Percentiles rank a stretch among this genome's conserved stretches.
Evolutionary conservation across 2,113 vertebrate species (phyloP).

Genomic region (Psephotus haematonotus): DNA sequence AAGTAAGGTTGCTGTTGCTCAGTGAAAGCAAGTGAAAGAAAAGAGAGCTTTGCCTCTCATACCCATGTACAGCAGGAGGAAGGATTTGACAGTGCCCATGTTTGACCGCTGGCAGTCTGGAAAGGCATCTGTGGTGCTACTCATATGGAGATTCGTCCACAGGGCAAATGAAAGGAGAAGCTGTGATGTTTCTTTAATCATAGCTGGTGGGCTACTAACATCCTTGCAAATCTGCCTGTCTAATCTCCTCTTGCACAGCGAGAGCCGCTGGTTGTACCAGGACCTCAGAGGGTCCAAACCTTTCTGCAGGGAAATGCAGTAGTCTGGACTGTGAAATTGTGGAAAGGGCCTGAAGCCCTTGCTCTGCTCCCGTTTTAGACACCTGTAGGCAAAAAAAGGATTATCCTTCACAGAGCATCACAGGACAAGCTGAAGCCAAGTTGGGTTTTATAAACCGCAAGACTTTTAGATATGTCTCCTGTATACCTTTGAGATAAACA

Average conservation of each 20-base stretch:
- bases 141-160: neutral
- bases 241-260: neutral
- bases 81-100: neutral
- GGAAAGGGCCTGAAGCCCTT: neutral
- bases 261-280: rapidly evolving
- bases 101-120: neutral
- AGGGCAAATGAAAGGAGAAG: neutral
- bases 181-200: neutral
- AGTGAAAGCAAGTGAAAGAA: neutral
- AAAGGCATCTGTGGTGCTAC: neutral
- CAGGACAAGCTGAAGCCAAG: neutral
- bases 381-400: neutral
- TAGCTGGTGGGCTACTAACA: neutral
- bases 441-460: neutral
- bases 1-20: neutral
- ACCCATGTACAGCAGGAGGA: neutral
- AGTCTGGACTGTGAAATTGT: neutral
- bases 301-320: neutral
- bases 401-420: neutral
- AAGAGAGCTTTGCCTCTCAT: neutral
- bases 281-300: neutral
- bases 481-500: neutral
- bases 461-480: neutral
- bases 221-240: neutral
- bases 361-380: neutral